A percentile compares a stretch with the other conserved stretches of the same genome.
These are phyloP conservation scores for Idaea straminata DNA, from an alignment of 2,888 invertebrate genomes.

Conservation along the genomic window DNA sequence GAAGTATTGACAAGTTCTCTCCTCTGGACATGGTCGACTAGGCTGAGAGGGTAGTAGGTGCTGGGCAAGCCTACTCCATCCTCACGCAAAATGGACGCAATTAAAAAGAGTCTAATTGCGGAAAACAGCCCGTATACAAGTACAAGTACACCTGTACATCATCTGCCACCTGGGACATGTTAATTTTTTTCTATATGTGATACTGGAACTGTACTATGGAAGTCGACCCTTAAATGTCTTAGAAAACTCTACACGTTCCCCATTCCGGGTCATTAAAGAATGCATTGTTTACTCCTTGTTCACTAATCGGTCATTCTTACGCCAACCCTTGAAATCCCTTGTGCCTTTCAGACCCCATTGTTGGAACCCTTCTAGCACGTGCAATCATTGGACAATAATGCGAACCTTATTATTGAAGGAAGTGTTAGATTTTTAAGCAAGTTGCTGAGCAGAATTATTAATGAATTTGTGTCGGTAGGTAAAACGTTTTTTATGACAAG, in stretches of 20 bases:
- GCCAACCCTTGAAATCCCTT: background rate
- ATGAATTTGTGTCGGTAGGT: background rate
- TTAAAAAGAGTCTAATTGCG: too few relatives aligned
- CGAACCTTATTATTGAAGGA: constrained; percentile 39
- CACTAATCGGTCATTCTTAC: background rate
- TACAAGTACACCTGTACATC: too few relatives aligned
- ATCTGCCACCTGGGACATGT: too few relatives aligned
- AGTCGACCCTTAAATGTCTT: background rate
- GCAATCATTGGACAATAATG: constrained; percentile 72
- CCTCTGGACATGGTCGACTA: too few relatives aligned
- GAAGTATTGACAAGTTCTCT: too few relatives aligned
- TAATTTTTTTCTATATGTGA: too few relatives aligned
- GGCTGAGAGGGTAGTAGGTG: too few relatives aligned
- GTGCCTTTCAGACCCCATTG: background rate
- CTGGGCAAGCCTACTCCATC: too few relatives aligned
- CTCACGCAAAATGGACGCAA: too few relatives aligned
- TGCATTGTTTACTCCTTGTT: background rate
- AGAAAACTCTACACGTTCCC: background rate
- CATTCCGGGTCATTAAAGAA: background rate
- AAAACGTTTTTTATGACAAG: background rate
- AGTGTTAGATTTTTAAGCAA: background rate
- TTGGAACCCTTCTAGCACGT: background rate
- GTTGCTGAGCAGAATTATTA: background rate
- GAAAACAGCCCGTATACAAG: too few relatives aligned
- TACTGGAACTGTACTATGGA: background rate